Conservation (phyloP, 2,797 vertebrate genomes). For the Eurystomus glaucurus region DNA sequence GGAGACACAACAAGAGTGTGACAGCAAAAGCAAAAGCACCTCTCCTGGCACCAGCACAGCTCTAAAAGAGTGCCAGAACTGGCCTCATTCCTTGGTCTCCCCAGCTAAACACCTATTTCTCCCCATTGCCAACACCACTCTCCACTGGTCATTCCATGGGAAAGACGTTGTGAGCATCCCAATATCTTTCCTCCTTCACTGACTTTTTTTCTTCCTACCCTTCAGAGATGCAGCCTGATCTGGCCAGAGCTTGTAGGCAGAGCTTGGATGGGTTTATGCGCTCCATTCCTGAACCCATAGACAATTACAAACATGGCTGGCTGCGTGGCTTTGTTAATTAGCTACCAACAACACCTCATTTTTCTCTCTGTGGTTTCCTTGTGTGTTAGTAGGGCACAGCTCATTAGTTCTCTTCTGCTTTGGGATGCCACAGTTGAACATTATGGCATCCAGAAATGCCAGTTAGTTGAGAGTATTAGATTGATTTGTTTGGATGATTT, state of each 20-base stretch:
- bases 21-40: background rate
- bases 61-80: background rate
- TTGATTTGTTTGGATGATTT: conserved; percentile 33
- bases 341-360: conserved; percentile 5
- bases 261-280: background rate
- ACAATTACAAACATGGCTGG: conserved; percentile 1
- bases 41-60: background rate
- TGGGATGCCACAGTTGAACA: background rate
- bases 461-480: background rate
- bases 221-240: background rate
- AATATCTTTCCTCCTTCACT: background rate
- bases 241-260: background rate
- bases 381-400: background rate
- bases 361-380: background rate
- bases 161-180: background rate
- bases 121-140: background rate
- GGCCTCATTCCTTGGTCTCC: fast-evolving
- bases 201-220: background rate
- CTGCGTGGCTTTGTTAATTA: conserved; percentile 62
- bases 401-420: conserved; percentile 20
- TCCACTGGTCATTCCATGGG: background rate
- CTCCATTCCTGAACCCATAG: background rate
- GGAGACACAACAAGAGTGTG: fast-evolving
- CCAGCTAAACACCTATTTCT: background rate
- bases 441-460: background rate